Evolutionary conservation across 1,140 invertebrate species (phyloP), one percentile per base, ranked within the genome.

Genomic region (Hylaeus volcanicus): DNA sequence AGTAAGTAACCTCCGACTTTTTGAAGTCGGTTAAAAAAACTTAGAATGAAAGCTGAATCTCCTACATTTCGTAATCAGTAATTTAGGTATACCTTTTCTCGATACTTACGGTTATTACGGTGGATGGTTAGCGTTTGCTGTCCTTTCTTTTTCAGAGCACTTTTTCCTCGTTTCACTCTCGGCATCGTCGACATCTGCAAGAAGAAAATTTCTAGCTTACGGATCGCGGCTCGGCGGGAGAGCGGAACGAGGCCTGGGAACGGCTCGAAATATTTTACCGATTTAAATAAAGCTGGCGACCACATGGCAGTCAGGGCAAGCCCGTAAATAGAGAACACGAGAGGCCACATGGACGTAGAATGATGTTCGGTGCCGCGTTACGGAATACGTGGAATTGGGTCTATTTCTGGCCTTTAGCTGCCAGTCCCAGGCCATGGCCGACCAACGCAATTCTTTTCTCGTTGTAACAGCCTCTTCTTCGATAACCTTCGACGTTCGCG

Each of bases 241-340:
- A 51, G 65, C n/a, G 11, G 43, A 45, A 15, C 68, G 12, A 68
- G 68, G 56, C 55, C 70, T 79, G 77, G 72, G 84, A 83, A 79
- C 61, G 70, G 65, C 43, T 65, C 43, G 84, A 48, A 82, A 53
- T 78, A 69, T 78, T 74, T 79, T 64, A 72, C 58, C 68, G 55
- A 72, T 74, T 80, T 87, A 82, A 81, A 84, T 81, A 86, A 87
- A 87, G 74, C 79, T 87, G 86, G 86, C 80, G 85, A 79, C 86
- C 86, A 87, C 86, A 87, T 87, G 86, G 85, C 64, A 74, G 71
- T 69, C 51, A 72, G 60, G 70, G 26, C 39, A 73, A 71, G 72
- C 66, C 82, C 82, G 84, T 84, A 84, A 87, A 87, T 84, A 84
- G 85, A 74, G 70, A 60, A 63, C 68, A 77, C 73, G 75, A 48